Percentiles rank a stretch among this genome's conserved stretches.
phyloP scores from a whole-genome alignment of 2,888 invertebrate genomes.

The Ctenicera cuprea region DNA sequence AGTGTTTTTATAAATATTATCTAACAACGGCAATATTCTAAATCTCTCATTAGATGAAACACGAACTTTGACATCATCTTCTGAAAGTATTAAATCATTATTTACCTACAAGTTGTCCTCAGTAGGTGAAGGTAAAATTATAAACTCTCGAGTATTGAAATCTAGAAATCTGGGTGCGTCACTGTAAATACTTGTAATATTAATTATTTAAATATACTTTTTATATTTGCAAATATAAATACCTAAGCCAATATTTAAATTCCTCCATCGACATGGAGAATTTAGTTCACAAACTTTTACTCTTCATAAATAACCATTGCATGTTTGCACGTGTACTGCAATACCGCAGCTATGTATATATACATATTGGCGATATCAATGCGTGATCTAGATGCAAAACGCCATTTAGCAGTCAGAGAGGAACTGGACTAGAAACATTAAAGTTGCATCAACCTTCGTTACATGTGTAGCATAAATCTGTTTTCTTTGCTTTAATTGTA shows the following conservation, averaged over 20 bases:
- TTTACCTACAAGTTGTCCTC: neutral
- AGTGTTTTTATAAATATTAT: no score
- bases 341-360: neutral
- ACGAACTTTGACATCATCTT: no score
- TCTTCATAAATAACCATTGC: neutral
- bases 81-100: no score
- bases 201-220: no score
- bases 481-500: neutral
- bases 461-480: conserved; percentile 3
- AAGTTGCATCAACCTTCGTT: conserved; percentile 6
- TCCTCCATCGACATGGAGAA: neutral
- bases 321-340: conserved; percentile 12
- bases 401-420: neutral
- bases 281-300: neutral
- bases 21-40: no score
- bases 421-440: conserved; percentile 18
- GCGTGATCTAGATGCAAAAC: conserved; percentile 10
- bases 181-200: no score
- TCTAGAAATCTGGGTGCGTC: no score
- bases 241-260: no score
- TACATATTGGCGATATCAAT: neutral
- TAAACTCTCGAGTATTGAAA: neutral
- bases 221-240: no score
- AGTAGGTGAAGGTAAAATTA: conserved; percentile 11
- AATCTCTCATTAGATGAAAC: no score